Conservation (phyloP, 2,797 vertebrate genomes). For the Pagetopsis macropterus region DNA sequence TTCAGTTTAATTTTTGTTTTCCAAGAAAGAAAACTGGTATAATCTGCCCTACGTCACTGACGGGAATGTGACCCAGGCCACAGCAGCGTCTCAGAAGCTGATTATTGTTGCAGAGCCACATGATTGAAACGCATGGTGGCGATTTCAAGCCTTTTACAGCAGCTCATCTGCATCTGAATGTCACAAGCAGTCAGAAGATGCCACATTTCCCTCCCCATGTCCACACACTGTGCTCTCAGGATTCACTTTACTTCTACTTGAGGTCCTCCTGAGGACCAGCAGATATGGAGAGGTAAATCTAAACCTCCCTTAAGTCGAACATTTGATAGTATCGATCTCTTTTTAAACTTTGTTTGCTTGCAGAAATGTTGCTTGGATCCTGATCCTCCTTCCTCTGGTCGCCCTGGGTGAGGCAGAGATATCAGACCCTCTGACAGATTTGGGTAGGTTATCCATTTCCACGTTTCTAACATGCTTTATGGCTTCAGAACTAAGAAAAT, state of each 20-base stretch:
- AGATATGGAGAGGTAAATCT: slow-evolving; percentile 74
- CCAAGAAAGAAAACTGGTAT: too few species aligned
- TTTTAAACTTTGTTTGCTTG: slow-evolving; percentile 11
- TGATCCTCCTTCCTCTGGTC: slow-evolving; percentile 39
- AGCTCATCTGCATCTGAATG: slow-evolving; percentile 15
- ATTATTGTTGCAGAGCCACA: slow-evolving; percentile 54
- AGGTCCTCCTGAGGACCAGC: slow-evolving; percentile 39
- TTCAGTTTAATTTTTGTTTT: too few species aligned
- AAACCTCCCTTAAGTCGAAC: background rate
- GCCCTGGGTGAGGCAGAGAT: slow-evolving; percentile 44
- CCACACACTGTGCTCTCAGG: slow-evolving; percentile 1
- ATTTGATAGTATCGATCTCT: background rate
- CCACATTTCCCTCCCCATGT: slow-evolving; percentile 3
- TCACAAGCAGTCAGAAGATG: slow-evolving; percentile 19
- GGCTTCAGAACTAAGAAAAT: background rate
- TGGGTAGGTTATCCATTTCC: slow-evolving; percentile 52
- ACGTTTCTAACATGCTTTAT: background rate
- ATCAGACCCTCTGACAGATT: slow-evolving; percentile 48
- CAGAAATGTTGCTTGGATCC: slow-evolving; percentile 51
- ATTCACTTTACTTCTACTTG: slow-evolving; percentile 10
- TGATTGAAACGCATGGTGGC: slow-evolving; percentile 72
- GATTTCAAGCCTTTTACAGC: slow-evolving; percentile 72
- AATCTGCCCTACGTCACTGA: slow-evolving; percentile 4
- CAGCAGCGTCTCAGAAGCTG: slow-evolving; percentile 34
- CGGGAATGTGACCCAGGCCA: slow-evolving; percentile 29